These are phyloP conservation scores for Tanypteryx hageni DNA, from an alignment of 2,888 invertebrate genomes.

Conservation along the genomic window DNA sequence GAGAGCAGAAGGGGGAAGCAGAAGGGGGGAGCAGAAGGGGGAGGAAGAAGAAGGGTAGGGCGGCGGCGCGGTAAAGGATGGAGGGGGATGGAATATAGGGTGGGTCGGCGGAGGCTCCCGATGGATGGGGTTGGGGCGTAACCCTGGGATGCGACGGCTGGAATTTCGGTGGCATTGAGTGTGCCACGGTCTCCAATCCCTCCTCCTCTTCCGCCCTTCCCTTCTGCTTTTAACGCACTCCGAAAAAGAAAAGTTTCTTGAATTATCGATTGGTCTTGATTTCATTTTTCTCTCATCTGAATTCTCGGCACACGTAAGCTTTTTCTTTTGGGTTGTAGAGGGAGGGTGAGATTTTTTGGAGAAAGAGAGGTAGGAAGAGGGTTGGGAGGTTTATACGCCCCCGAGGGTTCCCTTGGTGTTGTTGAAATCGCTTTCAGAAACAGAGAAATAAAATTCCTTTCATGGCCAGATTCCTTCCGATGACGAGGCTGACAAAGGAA, in stretches of 20 bases:
- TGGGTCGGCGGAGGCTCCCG: not conserved
- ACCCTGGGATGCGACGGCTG: conserved; percentile 19
- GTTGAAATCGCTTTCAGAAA: conserved; percentile 39
- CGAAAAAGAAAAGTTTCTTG: conserved; percentile 46
- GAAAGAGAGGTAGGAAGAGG: not conserved
- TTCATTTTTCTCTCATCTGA: conserved; percentile 57
- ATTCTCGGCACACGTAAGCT: conserved; percentile 55
- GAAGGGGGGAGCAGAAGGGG: too few species aligned
- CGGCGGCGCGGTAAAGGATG: not conserved
- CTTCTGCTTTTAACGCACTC: conserved; percentile 50
- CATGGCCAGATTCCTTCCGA: conserved; percentile 28
- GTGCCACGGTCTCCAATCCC: not conserved
- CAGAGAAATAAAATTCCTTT: not conserved
- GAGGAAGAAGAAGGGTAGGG: conserved; percentile 70
- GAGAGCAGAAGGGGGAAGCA: too few species aligned
- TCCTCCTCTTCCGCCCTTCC: not conserved
- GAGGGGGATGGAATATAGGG: not conserved
- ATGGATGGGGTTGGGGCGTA: not conserved
- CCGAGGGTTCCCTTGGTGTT: not conserved
- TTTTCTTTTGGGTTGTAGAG: not conserved
- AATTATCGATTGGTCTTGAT: conserved; percentile 63
- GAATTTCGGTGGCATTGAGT: conserved; percentile 15
- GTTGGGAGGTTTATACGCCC: not conserved
- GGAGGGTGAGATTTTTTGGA: conserved; percentile 11
- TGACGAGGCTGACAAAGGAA: conserved; percentile 1